Evolutionary conservation across 1,140 invertebrate species (phyloP).

Genomic region (Zaprionus taronus): DNA sequence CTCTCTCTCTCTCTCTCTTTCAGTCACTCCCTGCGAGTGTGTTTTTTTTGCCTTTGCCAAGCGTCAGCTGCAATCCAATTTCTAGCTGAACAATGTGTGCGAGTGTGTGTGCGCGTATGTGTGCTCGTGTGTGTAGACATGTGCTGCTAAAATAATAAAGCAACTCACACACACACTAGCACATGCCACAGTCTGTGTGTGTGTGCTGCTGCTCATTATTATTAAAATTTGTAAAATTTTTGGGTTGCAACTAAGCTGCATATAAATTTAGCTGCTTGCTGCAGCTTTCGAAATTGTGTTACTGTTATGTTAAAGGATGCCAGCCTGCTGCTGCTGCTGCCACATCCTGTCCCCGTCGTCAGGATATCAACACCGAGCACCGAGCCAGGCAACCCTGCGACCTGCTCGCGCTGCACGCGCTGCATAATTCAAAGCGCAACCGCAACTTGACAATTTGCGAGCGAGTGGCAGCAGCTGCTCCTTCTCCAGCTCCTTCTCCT

Average conservation of each 20-base stretch:
- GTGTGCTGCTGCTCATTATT: constrained; percentile 72
- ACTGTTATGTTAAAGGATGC: constrained; percentile 69
- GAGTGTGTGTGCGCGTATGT: constrained; percentile 37
- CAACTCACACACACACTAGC: constrained; percentile 50
- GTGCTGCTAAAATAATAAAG: constrained; percentile 78
- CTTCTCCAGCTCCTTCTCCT: background rate
- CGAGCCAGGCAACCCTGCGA: background rate
- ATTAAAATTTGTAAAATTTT: constrained; percentile 82
- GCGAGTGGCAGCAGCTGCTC: constrained; percentile 53
- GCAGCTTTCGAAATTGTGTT: constrained; percentile 57
- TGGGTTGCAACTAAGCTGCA: constrained; percentile 81
- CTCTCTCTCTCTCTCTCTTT: background rate
- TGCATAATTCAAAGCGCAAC: constrained; percentile 81
- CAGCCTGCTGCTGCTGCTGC: constrained; percentile 24
- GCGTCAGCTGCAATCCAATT: constrained; percentile 78
- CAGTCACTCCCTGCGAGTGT: background rate
- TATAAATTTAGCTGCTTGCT: constrained; percentile 74
- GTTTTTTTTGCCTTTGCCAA: constrained; percentile 39
- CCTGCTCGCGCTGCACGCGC: constrained; percentile 14
- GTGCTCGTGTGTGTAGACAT: constrained; percentile 38
- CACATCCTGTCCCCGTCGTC: constrained; percentile 22
- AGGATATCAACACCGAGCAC: background rate
- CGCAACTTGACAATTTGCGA: constrained; percentile 80
- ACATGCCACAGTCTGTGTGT: background rate
- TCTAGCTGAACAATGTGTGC: constrained; percentile 65